These are phyloP conservation scores for Epinephelus coioides DNA, from an alignment of 2,797 vertebrate species.

Conservation along the genomic window DNA sequence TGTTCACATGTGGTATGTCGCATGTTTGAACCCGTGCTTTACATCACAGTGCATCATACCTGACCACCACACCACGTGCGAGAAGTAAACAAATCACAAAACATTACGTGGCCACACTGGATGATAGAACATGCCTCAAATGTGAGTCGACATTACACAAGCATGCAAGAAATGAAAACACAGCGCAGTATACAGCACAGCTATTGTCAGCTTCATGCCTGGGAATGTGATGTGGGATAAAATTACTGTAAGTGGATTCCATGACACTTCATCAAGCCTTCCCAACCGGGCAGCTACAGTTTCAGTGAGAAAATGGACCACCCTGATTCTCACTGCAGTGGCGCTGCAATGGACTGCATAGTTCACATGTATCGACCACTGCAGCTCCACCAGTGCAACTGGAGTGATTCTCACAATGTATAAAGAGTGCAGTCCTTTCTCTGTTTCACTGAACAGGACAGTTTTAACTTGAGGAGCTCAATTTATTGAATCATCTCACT, in stretches of 20 bases:
- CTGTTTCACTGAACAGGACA: no score
- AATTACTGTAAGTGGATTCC: slow-evolving; percentile 49
- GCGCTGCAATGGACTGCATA: not conserved
- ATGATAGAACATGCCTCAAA: not conserved
- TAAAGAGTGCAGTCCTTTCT: not conserved
- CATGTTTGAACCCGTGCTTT: not conserved
- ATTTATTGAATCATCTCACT: not conserved
- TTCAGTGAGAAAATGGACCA: slow-evolving; percentile 32
- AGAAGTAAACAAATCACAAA: slow-evolving; percentile 6
- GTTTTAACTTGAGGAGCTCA: not conserved
- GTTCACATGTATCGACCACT: not conserved
- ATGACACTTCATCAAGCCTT: slow-evolving; percentile 42
- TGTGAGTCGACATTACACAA: slow-evolving; percentile 5
- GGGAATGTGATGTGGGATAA: slow-evolving; percentile 40
- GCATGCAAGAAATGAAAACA: slow-evolving; percentile 20
- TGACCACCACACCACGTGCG: not conserved
- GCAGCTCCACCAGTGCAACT: slow-evolving; percentile 19
- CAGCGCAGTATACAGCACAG: not conserved
- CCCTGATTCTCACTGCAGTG: slow-evolving; percentile 30
- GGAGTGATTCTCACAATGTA: not conserved
- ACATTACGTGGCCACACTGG: not conserved
- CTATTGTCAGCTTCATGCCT: slow-evolving; percentile 19
- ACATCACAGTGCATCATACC: not conserved
- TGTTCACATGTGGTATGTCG: not conserved
- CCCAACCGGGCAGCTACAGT: slow-evolving; percentile 21